phyloP scores from a whole-genome alignment of 2,888 invertebrate species.

The Agonopterix heracliana region DNA sequence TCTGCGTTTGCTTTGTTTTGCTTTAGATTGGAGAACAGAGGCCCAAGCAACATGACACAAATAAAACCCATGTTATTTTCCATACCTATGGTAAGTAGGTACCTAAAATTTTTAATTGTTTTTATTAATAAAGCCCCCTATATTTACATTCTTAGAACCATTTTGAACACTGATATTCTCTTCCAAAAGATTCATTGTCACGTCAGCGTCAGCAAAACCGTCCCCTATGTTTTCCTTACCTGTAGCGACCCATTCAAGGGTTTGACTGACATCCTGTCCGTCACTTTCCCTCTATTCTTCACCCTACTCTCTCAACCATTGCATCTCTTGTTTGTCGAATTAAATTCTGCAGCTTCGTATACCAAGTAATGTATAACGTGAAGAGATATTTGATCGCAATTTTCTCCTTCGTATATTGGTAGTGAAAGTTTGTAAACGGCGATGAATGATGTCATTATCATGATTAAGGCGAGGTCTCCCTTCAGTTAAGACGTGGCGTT shows the following conservation, averaged over 20 bases:
- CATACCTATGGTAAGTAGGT: no score
- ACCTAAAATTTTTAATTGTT: no score
- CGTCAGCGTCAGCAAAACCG: slow-evolving; percentile 7
- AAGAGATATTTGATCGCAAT: slow-evolving; percentile 9
- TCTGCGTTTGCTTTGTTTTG: no score
- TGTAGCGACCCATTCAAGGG: slow-evolving; percentile 47
- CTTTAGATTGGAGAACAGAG: no score
- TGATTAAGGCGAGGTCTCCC: slow-evolving; percentile 60
- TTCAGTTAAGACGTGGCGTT: slow-evolving; percentile 57
- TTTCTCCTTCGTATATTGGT: slow-evolving; percentile 19
- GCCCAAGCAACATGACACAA: no score
- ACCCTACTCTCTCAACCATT: slow-evolving; percentile 23
- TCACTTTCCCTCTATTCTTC: slow-evolving; percentile 21
- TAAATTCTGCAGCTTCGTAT: not conserved
- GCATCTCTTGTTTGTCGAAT: slow-evolving; percentile 15
- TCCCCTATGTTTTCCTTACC: slow-evolving; percentile 40
- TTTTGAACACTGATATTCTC: no score
- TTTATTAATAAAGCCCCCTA: no score
- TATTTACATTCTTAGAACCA: no score
- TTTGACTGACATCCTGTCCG: slow-evolving; percentile 52
- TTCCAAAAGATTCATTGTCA: no score
- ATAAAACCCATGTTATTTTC: no score
- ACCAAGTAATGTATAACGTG: slow-evolving; percentile 25
- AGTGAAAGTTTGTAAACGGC: slow-evolving; percentile 41
- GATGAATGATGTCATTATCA: slow-evolving; percentile 67